These are phyloP conservation scores for Ariolimax columbianus DNA, from an alignment of 2,888 invertebrate genomes.

Conservation along the genomic window DNA sequence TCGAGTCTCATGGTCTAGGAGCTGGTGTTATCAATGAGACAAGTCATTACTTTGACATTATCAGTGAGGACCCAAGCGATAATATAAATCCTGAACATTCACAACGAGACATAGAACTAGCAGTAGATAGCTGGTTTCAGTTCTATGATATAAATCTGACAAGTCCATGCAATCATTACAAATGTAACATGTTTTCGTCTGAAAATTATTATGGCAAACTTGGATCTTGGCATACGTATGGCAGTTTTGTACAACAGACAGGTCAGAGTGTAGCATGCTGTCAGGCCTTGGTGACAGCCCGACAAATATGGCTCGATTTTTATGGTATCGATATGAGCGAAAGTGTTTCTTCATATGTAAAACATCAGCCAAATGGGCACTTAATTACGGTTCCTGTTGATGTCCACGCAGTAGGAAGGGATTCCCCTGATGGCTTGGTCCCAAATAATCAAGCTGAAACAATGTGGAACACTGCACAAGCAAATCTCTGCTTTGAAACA, in stretches of 20 bases:
- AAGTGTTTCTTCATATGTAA: background rate
- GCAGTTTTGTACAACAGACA: background rate
- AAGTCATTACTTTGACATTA: background rate
- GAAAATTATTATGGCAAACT: background rate
- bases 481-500: background rate
- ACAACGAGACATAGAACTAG: slow-evolving; percentile 20
- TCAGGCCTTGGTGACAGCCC: background rate
- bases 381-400: slow-evolving; percentile 16
- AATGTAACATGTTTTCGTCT: background rate
- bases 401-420: background rate
- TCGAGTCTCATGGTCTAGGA: too few relatives aligned
- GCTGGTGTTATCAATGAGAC: background rate
- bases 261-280: background rate
- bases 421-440: background rate
- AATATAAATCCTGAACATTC: background rate
- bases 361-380: background rate
- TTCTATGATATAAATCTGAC: slow-evolving; percentile 14
- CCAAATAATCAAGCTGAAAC: background rate
- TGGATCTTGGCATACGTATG: background rate
- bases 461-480: background rate
- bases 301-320: slow-evolving; percentile 30
- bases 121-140: background rate
- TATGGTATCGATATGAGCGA: background rate
- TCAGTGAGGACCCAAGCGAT: background rate
- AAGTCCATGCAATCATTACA: background rate